Base-by-base conservation (phyloP, 2,888 invertebrate genomes). In the Lissonota sp. region DNA sequence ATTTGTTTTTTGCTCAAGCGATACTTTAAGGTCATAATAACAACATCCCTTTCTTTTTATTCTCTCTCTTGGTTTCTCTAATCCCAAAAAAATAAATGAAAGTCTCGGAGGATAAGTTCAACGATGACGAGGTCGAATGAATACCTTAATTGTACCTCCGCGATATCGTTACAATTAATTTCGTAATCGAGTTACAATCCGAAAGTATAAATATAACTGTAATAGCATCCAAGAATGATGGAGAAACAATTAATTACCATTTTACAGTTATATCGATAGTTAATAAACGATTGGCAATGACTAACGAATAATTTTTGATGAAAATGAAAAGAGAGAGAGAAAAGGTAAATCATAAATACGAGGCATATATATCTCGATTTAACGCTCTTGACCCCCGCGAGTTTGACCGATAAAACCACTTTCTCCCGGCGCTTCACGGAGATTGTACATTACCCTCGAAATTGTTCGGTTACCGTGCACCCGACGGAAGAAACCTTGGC, bases 181-280 rank as follows among this genome's bases (percentile, higher is more conserved):
- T 73, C 46, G 55, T 72, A 72, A 78, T 72, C 62, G 53, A 62
- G 16, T 72, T 72, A 46, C n/a, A 53, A 51, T 51, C 14, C 51
- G 42, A n/a, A 26, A 40, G 12, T 60, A n/a, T 10, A 51, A 12
- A 8, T 26, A 26, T 40, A 10, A 42, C 51, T 71, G 55, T 49
- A 49, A 1, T 26, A 26, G 26, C n/a, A 10, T 49, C 49, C 49
- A 12, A 49, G n/a, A n/a, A n/a, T 0, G n/a, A 5, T 8, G n/a
- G 49, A n/a, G 5, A 49, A 10, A 49, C 5, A 8, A 12, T 49
- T 12, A 49, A 49, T 49, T 12, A 49, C 10, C 10, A n/a, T 46
- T 46, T 46, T n/a, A 42, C 4, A 26, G 49, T 64, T 10, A 64
- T 39, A 64, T 39, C 40, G 53, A 26, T 16, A 53, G 51, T 40